Evolutionary conservation across 2,888 invertebrate genomes (phyloP).

Genomic region (Metallyticus violacea): DNA sequence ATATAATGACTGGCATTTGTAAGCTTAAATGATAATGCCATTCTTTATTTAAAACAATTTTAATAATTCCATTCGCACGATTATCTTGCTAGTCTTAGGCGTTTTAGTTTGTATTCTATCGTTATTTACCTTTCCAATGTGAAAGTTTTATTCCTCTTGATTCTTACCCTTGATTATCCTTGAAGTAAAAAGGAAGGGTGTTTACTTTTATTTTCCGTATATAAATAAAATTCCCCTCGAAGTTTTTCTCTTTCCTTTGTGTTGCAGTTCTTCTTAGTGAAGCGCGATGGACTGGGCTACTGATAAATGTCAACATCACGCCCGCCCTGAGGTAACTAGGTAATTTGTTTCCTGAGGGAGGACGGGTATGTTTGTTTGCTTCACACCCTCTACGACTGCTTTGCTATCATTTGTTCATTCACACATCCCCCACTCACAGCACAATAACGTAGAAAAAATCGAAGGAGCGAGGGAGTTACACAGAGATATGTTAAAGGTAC

Average conservation of each 20-base stretch:
- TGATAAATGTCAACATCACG: constrained; percentile 23
- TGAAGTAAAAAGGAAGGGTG: not conserved
- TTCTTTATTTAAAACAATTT: no score
- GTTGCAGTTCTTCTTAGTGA: not conserved
- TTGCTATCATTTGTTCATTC: not conserved
- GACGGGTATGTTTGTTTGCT: not conserved
- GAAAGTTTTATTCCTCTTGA: not conserved
- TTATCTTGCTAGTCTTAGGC: no score
- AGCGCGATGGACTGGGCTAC: not conserved
- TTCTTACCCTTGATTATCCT: not conserved
- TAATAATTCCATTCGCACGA: no score
- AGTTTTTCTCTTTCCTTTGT: not conserved
- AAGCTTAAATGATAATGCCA: no score
- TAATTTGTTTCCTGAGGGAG: constrained; percentile 19
- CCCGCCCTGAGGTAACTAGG: constrained; percentile 16
- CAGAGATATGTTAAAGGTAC: not conserved
- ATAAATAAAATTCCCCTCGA: not conserved
- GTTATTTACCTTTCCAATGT: no score
- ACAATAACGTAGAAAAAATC: not conserved
- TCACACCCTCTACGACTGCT: not conserved
- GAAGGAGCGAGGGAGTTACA: not conserved
- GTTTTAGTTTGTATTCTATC: no score
- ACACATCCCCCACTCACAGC: not conserved
- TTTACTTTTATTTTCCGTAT: not conserved
- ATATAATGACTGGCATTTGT: no score